Conservation (phyloP, 2,888 invertebrate species). For the Lobophora halterata region DNA sequence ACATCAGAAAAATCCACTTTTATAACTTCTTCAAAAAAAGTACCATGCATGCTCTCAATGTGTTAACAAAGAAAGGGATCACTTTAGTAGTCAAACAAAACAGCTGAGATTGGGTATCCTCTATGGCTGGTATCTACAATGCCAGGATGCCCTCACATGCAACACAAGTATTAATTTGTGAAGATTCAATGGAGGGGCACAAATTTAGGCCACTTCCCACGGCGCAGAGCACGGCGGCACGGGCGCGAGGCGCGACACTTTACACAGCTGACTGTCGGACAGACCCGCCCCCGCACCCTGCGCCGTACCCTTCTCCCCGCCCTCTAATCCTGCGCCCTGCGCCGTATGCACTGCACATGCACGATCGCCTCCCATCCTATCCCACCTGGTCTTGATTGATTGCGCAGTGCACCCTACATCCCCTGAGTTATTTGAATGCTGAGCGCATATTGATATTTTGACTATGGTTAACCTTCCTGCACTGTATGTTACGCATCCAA, state of each 20-base stretch:
- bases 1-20: constrained; percentile 21
- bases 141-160: constrained; percentile 6
- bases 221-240: constrained; percentile 37
- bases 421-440: not conserved
- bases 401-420: constrained; percentile 18
- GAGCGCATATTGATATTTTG: not conserved
- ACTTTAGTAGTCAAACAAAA: constrained; percentile 13
- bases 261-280: constrained; percentile 77
- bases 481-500: constrained; percentile 13
- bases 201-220: constrained; percentile 68
- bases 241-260: constrained; percentile 62
- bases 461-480: not conserved
- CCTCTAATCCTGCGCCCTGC: constrained; percentile 53
- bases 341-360: constrained; percentile 52
- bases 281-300: constrained; percentile 49
- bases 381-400: constrained; percentile 18
- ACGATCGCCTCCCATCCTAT: constrained; percentile 35
- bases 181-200: constrained; percentile 50
- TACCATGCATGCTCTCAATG: constrained; percentile 25
- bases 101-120: too few relatives aligned
- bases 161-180: constrained; percentile 28
- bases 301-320: constrained; percentile 41
- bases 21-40: constrained; percentile 18
- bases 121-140: constrained; percentile 4
- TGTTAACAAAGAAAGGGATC: constrained; percentile 26